Conservation (phyloP, 2,888 invertebrate genomes). For the Stomorhina lunata region DNA sequence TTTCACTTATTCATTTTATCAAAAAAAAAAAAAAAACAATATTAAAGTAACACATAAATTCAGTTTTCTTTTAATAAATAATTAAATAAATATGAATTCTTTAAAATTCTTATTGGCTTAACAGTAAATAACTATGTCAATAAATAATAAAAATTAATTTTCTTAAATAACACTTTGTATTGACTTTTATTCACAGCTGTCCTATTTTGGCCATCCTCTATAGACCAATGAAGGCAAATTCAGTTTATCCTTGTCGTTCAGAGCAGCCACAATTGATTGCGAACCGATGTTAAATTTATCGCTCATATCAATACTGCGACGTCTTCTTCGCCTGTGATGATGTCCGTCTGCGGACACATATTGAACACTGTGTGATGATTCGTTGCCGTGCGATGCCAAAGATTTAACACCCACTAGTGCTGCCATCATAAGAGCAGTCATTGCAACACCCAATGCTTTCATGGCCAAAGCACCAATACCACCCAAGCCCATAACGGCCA, state of each 20-base stretch:
- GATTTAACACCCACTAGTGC: constrained; percentile 88
- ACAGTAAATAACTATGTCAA: background rate
- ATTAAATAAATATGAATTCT: no score
- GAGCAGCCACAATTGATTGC: background rate
- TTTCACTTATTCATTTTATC: no score
- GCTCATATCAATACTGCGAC: constrained; percentile 60
- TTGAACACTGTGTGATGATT: constrained; percentile 80
- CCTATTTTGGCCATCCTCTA: constrained; percentile 80
- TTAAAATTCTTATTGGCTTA: background rate
- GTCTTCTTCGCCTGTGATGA: constrained; percentile 74
- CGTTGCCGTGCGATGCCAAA: constrained; percentile 81
- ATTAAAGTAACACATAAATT: no score
- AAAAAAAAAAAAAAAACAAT: no score
- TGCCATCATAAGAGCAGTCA: constrained; percentile 87
- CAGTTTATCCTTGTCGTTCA: constrained; percentile 1
- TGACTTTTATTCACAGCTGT: background rate
- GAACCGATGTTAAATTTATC: background rate
- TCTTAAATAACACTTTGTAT: background rate
- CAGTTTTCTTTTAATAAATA: no score
- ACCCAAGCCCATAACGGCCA: constrained; percentile 88
- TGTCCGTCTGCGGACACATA: constrained; percentile 80
- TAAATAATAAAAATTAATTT: background rate
- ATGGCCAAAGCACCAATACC: constrained; percentile 88
- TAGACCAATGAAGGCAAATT: constrained; percentile 80
- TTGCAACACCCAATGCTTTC: constrained; percentile 87